Percentiles rank a stretch among this genome's conserved stretches.
phyloP scores from a whole-genome alignment of 2,888 invertebrate species.

The Oscheius sp. region DNA sequence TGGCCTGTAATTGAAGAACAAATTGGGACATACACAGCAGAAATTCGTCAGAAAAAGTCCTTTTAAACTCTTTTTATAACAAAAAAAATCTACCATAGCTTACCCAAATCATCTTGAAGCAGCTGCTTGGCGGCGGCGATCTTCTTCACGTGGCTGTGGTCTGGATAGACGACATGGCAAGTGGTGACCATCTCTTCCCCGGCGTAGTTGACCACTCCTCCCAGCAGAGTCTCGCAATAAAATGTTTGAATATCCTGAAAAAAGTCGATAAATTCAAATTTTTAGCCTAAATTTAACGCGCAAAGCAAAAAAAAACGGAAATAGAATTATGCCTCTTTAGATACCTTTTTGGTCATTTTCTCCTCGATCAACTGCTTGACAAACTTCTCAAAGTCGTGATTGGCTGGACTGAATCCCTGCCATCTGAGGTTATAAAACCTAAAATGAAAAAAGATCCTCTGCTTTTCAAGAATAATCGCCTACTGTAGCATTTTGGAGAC shows the following conservation, averaged over 20 bases:
- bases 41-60: too few relatives aligned
- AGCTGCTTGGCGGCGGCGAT: conserved; percentile 31
- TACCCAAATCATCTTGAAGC: conserved; percentile 40
- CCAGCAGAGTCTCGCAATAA: conserved; percentile 44
- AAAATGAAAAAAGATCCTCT: not conserved
- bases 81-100: not conserved
- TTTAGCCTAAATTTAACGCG: not conserved
- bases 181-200: conserved; percentile 31
- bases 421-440: conserved; percentile 43
- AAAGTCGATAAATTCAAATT: not conserved
- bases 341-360: conserved; percentile 25
- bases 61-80: not conserved
- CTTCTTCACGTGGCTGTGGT: conserved; percentile 7
- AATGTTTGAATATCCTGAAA: conserved; percentile 39
- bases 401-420: conserved; percentile 34
- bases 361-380: conserved; percentile 35
- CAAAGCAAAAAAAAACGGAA: not conserved
- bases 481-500: not conserved
- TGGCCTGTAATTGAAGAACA: conserved; percentile 30
- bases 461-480: not conserved
- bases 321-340: not conserved
- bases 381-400: conserved; percentile 28
- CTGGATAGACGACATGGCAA: conserved; percentile 45
- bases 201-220: conserved; percentile 37
- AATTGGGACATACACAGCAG: too few relatives aligned